phyloP scores from a whole-genome alignment of 2,888 invertebrate genomes.

The Pollenia angustigena region DNA sequence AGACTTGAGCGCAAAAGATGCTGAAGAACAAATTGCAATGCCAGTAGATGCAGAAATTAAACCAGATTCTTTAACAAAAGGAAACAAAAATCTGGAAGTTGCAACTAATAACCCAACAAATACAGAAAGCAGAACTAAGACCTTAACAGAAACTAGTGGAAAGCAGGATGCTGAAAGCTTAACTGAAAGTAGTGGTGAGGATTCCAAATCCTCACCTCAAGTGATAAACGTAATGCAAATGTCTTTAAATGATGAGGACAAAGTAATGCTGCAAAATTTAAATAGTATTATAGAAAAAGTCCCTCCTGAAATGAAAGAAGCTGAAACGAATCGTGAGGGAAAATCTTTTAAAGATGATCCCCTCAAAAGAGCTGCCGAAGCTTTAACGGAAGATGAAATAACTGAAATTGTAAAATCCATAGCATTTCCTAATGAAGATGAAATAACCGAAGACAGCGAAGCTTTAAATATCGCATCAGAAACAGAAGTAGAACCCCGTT shows the following conservation, averaged over 20 bases:
- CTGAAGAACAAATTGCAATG: background rate
- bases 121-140: too few relatives aligned
- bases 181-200: background rate
- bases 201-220: background rate
- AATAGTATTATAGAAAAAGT: slow-evolving; percentile 59
- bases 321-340: slow-evolving; percentile 13
- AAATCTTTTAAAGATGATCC: slow-evolving; percentile 55
- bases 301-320: background rate
- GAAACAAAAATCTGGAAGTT: background rate
- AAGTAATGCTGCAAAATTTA: slow-evolving; percentile 61
- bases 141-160: background rate
- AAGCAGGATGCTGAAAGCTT: background rate
- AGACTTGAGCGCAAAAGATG: background rate
- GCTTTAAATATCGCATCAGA: background rate
- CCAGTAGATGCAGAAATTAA: background rate
- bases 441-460: slow-evolving; percentile 68
- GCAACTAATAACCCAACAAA: background rate
- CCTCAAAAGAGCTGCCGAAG: slow-evolving; percentile 51
- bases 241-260: slow-evolving; percentile 65
- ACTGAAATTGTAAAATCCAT: slow-evolving; percentile 74
- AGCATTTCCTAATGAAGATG: slow-evolving; percentile 67
- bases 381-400: slow-evolving; percentile 74
- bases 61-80: background rate
- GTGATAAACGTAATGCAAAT: slow-evolving; percentile 52
- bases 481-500: slow-evolving; percentile 59